Percentiles rank a stretch among this genome's conserved stretches.
These are phyloP conservation scores for Gasterosteus nipponicus DNA, from an alignment of 2,113 vertebrate genomes.

Conservation along the genomic window DNA sequence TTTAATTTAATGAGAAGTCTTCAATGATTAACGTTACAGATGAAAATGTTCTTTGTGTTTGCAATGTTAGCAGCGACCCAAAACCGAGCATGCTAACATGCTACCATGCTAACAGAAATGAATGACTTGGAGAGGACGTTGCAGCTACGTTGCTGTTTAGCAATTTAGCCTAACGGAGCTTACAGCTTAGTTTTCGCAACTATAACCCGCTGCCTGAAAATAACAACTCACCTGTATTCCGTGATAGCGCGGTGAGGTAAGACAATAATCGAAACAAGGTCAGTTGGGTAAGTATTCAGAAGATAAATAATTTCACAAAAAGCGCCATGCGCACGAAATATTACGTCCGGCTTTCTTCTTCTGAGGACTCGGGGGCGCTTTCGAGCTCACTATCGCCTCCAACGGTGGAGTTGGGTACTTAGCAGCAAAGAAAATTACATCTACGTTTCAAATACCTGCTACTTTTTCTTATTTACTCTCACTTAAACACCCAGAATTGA, in stretches of 20 bases:
- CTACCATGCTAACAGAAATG: constrained; percentile 54
- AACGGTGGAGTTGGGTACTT: rapidly evolving
- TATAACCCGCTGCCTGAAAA: rapidly evolving
- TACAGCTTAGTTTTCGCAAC: not conserved
- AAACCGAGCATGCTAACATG: constrained; percentile 43
- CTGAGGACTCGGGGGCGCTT: rapidly evolving
- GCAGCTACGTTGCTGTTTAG: constrained; percentile 47
- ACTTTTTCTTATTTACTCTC: too few species aligned
- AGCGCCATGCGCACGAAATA: constrained; percentile 65
- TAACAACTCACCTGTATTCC: constrained; percentile 39
- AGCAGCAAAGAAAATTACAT: not conserved
- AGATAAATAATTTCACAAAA: constrained; percentile 33
- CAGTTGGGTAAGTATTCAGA: not conserved
- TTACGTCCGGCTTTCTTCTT: constrained; percentile 59
- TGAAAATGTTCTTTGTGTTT: rapidly evolving
- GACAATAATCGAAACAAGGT: not conserved
- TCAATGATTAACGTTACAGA: not conserved
- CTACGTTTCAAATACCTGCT: not conserved
- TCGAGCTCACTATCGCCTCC: constrained; percentile 13
- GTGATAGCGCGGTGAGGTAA: not conserved
- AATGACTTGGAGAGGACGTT: constrained; percentile 63
- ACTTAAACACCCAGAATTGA: not conserved
- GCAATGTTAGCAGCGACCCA: rapidly evolving
- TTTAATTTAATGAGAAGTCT: rapidly evolving
- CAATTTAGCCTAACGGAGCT: not conserved